Conservation (phyloP, 2,113 vertebrate species). For the Takifugu bimaculatus region DNA sequence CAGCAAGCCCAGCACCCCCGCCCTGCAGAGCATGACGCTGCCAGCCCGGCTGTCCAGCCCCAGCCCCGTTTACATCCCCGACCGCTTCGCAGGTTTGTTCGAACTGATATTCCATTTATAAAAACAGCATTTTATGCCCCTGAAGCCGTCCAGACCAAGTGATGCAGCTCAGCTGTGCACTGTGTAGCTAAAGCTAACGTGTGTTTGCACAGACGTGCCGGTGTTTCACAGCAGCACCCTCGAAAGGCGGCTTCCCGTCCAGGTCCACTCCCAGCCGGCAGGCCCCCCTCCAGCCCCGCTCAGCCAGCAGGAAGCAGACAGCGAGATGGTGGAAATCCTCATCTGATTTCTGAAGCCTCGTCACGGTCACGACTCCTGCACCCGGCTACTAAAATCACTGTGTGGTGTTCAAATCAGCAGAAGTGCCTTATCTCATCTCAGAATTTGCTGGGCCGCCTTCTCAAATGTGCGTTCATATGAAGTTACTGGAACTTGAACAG, state of each 20-base stretch:
- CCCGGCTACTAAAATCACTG: neutral
- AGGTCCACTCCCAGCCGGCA: conserved; percentile 51
- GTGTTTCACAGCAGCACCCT: conserved; percentile 74
- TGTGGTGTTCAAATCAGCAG: neutral
- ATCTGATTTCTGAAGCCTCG: conserved; percentile 56
- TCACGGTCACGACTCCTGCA: neutral
- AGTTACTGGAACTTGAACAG: conserved; percentile 8
- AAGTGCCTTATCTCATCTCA: neutral
- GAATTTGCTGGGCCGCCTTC: neutral
- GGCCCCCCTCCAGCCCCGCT: conserved; percentile 10
- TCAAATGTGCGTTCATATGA: conserved; percentile 2
- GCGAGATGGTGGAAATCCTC: conserved; percentile 79
- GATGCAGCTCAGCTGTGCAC: too few relatives aligned
- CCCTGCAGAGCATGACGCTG: conserved; percentile 68
- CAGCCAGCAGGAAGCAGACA: conserved; percentile 71
- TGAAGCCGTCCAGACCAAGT: too few relatives aligned
- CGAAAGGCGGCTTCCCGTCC: conserved; percentile 65
- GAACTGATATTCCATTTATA: neutral
- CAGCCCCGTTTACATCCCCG: conserved; percentile 76
- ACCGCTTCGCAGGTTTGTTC: conserved; percentile 69
- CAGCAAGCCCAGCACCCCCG: conserved; percentile 76
- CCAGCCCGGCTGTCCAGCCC: conserved; percentile 69
- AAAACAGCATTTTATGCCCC: too few relatives aligned
- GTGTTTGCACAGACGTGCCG: conserved; percentile 61
- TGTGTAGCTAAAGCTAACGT: neutral